These are phyloP conservation scores for Calidris pugnax DNA, from an alignment of 2,113 vertebrate genomes.

Conservation along the genomic window DNA sequence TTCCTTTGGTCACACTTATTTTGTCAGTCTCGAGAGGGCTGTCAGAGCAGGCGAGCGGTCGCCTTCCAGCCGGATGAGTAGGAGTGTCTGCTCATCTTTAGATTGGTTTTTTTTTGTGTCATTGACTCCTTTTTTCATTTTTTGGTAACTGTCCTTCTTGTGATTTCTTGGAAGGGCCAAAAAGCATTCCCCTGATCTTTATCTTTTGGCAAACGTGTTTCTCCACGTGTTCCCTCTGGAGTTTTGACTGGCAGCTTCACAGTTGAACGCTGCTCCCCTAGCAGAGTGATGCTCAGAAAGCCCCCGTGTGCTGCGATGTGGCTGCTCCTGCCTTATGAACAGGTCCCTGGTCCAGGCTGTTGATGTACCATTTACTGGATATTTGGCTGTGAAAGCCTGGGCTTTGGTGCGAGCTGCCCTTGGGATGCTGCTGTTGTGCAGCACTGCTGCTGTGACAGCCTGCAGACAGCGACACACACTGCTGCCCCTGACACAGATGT, in stretches of 20 bases:
- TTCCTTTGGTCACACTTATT: neutral
- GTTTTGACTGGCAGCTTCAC: neutral
- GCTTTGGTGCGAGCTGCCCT: neutral
- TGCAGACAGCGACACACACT: too few relatives aligned
- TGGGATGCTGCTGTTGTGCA: neutral
- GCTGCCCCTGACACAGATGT: too few relatives aligned
- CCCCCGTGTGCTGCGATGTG: rapidly evolving
- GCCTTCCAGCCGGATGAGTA: neutral
- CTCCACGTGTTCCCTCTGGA: neutral
- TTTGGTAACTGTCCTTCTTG: neutral
- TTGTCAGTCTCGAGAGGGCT: neutral
- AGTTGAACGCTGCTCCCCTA: too few relatives aligned
- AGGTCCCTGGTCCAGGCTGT: neutral
- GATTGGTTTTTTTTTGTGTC: neutral
- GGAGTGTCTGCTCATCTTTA: neutral
- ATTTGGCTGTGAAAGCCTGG: neutral
- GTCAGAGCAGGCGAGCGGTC: neutral
- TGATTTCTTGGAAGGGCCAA: neutral
- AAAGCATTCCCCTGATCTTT: neutral
- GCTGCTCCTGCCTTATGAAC: rapidly evolving
- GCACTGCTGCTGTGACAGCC: neutral
- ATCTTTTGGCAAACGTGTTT: neutral
- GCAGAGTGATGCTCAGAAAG: neutral
- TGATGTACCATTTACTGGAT: neutral
- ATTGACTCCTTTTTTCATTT: neutral